A percentile compares a stretch with the other conserved stretches of the same genome.
phyloP scores from a whole-genome alignment of 2,888 invertebrate genomes.

The Tiliacea aurago region DNA sequence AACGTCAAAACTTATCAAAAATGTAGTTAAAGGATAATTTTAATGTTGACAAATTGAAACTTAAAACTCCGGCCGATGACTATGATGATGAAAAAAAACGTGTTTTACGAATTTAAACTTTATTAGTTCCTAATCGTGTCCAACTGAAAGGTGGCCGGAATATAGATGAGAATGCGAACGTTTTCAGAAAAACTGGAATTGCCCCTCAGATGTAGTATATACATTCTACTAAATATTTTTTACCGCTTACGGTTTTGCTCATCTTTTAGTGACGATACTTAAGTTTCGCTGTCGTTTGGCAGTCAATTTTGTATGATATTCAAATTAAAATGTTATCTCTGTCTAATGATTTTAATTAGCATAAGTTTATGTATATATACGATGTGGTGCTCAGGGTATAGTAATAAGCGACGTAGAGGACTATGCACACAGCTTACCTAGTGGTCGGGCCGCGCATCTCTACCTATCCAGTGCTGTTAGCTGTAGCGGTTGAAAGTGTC shows the following conservation, averaged over 20 bases:
- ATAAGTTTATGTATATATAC: neutral
- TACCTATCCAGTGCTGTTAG: conserved; percentile 19
- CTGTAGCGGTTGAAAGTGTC: conserved; percentile 18
- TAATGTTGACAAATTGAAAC: no score
- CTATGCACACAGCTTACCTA: conserved; percentile 53
- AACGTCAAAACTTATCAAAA: neutral
- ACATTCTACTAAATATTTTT: neutral
- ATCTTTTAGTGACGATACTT: no score
- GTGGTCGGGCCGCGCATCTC: conserved; percentile 21
- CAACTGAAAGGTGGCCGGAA: no score
- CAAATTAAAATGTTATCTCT: neutral
- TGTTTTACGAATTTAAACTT: no score
- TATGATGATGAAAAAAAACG: no score
- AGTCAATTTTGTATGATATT: neutral
- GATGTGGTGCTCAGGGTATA: neutral
- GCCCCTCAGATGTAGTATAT: neutral
- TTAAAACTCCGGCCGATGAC: no score
- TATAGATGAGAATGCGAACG: no score
- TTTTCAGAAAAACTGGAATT: neutral
- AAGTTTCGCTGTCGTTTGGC: no score
- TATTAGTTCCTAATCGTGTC: no score
- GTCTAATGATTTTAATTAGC: conserved; percentile 5
- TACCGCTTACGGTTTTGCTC: no score
- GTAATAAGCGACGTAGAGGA: conserved; percentile 38
- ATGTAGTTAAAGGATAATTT: neutral